Evolutionary conservation across 2,888 invertebrate species (phyloP).

Genomic region (Pyrrhia umbra): DNA sequence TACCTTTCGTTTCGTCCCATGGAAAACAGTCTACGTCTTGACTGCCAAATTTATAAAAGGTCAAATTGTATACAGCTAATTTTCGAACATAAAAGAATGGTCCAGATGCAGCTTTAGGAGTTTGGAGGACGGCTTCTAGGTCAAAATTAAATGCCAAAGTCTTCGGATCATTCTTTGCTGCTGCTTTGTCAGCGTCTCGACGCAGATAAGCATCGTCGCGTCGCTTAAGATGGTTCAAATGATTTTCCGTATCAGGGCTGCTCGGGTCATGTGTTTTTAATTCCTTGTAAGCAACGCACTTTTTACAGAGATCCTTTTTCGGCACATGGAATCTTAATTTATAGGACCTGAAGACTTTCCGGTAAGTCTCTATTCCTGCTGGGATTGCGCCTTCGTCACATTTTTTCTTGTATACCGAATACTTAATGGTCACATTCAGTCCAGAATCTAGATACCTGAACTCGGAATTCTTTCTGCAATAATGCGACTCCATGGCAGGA

Average conservation of each 20-base stretch:
- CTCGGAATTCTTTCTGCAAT: conserved; percentile 28
- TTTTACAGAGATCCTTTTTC: conserved; percentile 62
- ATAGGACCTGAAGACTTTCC: conserved; percentile 29
- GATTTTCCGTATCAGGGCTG: conserved; percentile 33
- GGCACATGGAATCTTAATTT: conserved; percentile 46
- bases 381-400: conserved; percentile 11
- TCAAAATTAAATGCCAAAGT: conserved; percentile 66
- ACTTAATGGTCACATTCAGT: conserved; percentile 20
- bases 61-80: conserved; percentile 67
- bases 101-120: conserved; percentile 57
- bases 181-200: conserved; percentile 22
- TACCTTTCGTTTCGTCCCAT: conserved; percentile 67
- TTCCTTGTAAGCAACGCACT: conserved; percentile 31
- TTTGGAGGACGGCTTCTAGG: conserved; percentile 63
- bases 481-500: conserved; percentile 48
- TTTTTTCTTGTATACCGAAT: not conserved
- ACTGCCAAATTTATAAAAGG: conserved; percentile 65
- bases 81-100: conserved; percentile 61
- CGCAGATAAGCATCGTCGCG: too few relatives aligned
- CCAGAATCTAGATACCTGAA: conserved; percentile 19
- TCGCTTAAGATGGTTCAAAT: too few relatives aligned
- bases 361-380: conserved; percentile 17
- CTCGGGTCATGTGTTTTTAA: conserved; percentile 8
- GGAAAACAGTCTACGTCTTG: conserved; percentile 64
- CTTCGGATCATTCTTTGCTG: conserved; percentile 41